phyloP scores from a whole-genome alignment of 2,113 vertebrate genomes.

The Takifugu flavidus region DNA sequence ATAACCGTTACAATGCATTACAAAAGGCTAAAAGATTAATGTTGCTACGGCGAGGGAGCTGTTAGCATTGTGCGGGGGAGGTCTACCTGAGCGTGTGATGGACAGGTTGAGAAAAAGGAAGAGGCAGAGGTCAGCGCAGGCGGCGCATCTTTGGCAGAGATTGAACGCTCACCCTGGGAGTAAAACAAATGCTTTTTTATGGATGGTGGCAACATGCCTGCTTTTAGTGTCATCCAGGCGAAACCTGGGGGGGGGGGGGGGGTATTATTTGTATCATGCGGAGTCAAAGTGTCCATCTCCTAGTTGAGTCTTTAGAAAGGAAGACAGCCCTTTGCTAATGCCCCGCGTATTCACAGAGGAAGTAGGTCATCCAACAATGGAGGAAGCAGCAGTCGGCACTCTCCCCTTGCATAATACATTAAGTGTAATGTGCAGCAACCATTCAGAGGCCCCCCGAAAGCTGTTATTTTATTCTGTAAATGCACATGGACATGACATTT shows the following conservation, averaged over 20 bases:
- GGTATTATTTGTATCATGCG: slow-evolving; percentile 78
- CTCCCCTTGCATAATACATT: slow-evolving; percentile 96
- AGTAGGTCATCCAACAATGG: slow-evolving; percentile 98
- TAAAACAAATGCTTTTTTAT: slow-evolving; percentile 69
- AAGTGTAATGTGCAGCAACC: slow-evolving; percentile 91
- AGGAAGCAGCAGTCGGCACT: slow-evolving; percentile 85
- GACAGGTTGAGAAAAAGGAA: slow-evolving; percentile 51
- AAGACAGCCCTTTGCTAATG: slow-evolving; percentile 73
- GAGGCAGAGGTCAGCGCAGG: slow-evolving; percentile 53
- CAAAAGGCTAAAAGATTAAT: slow-evolving; percentile 59
- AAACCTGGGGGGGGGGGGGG: slow-evolving; percentile 43
- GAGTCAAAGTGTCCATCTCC: slow-evolving; percentile 78
- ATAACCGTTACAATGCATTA: slow-evolving; percentile 33
- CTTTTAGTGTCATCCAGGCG: slow-evolving; percentile 68
- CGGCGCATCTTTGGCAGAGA: slow-evolving; percentile 62
- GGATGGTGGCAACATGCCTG: slow-evolving; percentile 64
- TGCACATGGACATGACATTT: slow-evolving; percentile 96
- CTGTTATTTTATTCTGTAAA: slow-evolving; percentile 94
- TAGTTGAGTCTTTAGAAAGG: slow-evolving; percentile 74
- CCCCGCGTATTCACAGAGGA: slow-evolving; percentile 79
- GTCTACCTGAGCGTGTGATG: slow-evolving; percentile 64
- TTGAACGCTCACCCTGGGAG: slow-evolving; percentile 63
- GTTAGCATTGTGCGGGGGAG: slow-evolving; percentile 58
- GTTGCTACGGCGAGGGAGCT: slow-evolving; percentile 58
- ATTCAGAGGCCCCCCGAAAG: slow-evolving; percentile 82